Evolutionary conservation across 2,113 vertebrate species (phyloP).

Genomic region (Anoplopoma fimbria): DNA sequence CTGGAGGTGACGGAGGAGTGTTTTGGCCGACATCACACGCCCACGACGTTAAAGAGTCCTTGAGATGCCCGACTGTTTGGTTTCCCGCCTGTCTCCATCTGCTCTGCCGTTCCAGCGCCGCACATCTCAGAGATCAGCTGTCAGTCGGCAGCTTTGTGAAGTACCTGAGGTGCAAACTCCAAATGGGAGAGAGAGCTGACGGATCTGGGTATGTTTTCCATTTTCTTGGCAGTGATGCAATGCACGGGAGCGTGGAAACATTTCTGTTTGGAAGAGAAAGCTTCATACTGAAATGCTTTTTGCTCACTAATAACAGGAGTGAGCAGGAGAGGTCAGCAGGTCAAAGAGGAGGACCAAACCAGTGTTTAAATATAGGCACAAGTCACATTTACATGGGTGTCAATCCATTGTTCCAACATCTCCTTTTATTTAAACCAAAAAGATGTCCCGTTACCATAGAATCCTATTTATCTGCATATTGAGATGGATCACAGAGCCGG

Average conservation of each 20-base stretch:
- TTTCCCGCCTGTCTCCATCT: not conserved
- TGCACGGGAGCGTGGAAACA: not conserved
- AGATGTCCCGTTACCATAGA: too few species aligned
- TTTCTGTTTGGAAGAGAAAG: not conserved
- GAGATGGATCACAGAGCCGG: too few species aligned
- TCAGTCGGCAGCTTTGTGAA: constrained; percentile 4
- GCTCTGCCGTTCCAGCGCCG: not conserved
- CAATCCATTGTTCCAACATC: too few species aligned
- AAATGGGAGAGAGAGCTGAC: not conserved
- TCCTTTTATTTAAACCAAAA: too few species aligned
- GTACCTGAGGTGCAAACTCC: not conserved
- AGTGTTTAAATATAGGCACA: too few species aligned
- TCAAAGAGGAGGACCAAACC: too few species aligned
- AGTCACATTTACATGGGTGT: too few species aligned
- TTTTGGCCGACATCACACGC: not conserved
- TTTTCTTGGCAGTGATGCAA: not conserved
- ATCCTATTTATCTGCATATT: too few species aligned
- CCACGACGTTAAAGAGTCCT: not conserved
- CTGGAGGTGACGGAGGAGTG: too few species aligned
- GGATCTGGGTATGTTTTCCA: not conserved
- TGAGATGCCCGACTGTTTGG: not conserved
- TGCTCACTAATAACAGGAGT: too few species aligned
- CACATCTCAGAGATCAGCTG: not conserved
- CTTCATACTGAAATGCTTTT: not conserved
- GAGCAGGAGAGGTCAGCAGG: too few species aligned